These are phyloP conservation scores for Amiota minor DNA, from an alignment of 2,888 invertebrate genomes.

Conservation along the genomic window DNA sequence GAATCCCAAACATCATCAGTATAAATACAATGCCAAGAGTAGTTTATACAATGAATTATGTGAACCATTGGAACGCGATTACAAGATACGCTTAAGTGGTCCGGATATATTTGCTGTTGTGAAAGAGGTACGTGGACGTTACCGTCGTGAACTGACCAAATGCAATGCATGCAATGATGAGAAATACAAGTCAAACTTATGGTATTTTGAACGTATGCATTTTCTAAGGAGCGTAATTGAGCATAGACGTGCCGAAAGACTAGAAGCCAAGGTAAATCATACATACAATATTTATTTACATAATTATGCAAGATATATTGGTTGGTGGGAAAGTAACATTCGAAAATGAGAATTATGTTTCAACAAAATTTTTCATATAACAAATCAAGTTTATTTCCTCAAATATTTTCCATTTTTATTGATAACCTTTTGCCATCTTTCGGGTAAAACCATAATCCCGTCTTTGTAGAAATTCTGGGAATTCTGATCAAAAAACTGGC, in stretches of 20 bases:
- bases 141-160: constrained; percentile 61
- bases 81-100: constrained; percentile 57
- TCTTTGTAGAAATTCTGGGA: too few species aligned
- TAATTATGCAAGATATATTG: background rate
- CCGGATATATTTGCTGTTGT: constrained; percentile 62
- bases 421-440: too few species aligned
- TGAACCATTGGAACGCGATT: constrained; percentile 52
- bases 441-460: too few species aligned
- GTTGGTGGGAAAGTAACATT: too few species aligned
- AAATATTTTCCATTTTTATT: too few species aligned
- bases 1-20: constrained; percentile 66
- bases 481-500: too few species aligned
- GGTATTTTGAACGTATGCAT: constrained; percentile 66
- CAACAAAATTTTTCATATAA: too few species aligned
- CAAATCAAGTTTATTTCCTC: too few species aligned
- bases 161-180: constrained; percentile 48
- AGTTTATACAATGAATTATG: constrained; percentile 59
- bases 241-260: constrained; percentile 55
- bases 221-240: constrained; percentile 61
- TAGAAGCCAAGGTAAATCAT: constrained; percentile 54
- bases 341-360: too few species aligned
- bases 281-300: too few species aligned
- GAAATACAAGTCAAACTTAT: constrained; percentile 60
- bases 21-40: constrained; percentile 65
- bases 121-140: constrained; percentile 60